A percentile compares a stretch with the other conserved stretches of the same genome.
Conservation (phyloP, 2,113 vertebrate species). For the Brienomyrus brachyistius region DNA sequence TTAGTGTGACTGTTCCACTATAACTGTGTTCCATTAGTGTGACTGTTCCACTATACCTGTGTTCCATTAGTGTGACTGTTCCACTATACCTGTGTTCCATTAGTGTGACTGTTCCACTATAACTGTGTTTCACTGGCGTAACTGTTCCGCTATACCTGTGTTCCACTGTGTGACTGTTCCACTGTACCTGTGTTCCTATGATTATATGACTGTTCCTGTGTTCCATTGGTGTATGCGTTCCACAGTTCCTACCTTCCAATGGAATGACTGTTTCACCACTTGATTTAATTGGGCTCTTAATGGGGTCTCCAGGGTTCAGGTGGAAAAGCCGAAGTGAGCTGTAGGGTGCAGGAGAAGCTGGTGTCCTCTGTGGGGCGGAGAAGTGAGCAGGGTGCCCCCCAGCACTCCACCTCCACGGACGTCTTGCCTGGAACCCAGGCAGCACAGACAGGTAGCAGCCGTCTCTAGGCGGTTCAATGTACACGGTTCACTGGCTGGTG, state of each 20-base stretch:
- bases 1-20: neutral
- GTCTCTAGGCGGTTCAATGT: neutral
- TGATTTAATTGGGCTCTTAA: neutral
- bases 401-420: neutral
- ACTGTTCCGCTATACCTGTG: too few species aligned
- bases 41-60: neutral
- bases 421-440: neutral
- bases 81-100: neutral
- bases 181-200: neutral
- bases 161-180: too few species aligned
- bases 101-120: too few species aligned
- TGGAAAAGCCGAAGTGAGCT: conserved; percentile 81
- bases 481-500: neutral
- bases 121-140: too few species aligned
- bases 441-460: neutral
- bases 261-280: neutral
- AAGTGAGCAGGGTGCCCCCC: neutral
- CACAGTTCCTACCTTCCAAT: neutral
- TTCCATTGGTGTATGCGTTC: neutral
- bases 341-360: conserved; percentile 35
- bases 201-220: neutral
- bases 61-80: neutral
- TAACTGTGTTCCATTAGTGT: neutral
- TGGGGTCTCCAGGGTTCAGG: conserved; percentile 71
- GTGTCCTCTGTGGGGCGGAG: neutral